These are phyloP conservation scores for Syrista parreyssii DNA, from an alignment of 2,888 invertebrate genomes.

Conservation along the genomic window DNA sequence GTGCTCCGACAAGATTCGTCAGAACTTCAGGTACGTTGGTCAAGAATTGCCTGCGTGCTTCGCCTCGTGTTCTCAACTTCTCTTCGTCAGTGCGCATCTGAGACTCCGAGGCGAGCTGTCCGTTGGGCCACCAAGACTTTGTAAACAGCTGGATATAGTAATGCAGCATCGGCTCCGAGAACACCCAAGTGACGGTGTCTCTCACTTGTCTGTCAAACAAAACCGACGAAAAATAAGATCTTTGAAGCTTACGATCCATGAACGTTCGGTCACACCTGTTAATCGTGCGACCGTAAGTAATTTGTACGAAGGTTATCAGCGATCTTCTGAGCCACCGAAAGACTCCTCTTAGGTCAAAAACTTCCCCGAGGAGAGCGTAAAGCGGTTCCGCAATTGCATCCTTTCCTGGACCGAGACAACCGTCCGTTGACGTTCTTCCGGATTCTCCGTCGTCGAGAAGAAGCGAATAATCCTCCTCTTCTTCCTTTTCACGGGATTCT, in stretches of 20 bases:
- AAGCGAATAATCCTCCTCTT: slow-evolving; percentile 85
- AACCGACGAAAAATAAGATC: slow-evolving; percentile 61
- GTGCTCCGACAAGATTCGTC: slow-evolving; percentile 86
- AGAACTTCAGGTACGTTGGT: slow-evolving; percentile 83
- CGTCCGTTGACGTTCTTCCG: slow-evolving; percentile 60
- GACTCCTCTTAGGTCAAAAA: slow-evolving; percentile 90
- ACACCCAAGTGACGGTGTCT: slow-evolving; percentile 87
- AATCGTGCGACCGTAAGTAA: slow-evolving; percentile 91
- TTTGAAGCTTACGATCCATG: slow-evolving; percentile 61
- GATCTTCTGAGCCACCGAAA: slow-evolving; percentile 89
- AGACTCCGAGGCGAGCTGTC: slow-evolving; percentile 74
- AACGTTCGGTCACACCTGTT: slow-evolving; percentile 73
- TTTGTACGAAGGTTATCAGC: slow-evolving; percentile 90
- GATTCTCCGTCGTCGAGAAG: slow-evolving; percentile 75
- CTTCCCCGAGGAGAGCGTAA: slow-evolving; percentile 87
- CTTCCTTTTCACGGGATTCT: slow-evolving; percentile 78
- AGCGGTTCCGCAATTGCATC: slow-evolving; percentile 92
- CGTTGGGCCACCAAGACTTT: slow-evolving; percentile 92
- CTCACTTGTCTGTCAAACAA: slow-evolving; percentile 78
- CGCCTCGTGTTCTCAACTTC: slow-evolving; percentile 75
- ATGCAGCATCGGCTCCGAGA: slow-evolving; percentile 91
- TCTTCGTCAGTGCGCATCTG: slow-evolving; percentile 72
- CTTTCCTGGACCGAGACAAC: slow-evolving; percentile 67
- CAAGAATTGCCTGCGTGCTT: slow-evolving; percentile 77
- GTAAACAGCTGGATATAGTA: slow-evolving; percentile 85